Evolutionary conservation across 2,888 invertebrate genomes (phyloP), one percentile per base, ranked within the genome.

Genomic region (Adela reaumurella): DNA sequence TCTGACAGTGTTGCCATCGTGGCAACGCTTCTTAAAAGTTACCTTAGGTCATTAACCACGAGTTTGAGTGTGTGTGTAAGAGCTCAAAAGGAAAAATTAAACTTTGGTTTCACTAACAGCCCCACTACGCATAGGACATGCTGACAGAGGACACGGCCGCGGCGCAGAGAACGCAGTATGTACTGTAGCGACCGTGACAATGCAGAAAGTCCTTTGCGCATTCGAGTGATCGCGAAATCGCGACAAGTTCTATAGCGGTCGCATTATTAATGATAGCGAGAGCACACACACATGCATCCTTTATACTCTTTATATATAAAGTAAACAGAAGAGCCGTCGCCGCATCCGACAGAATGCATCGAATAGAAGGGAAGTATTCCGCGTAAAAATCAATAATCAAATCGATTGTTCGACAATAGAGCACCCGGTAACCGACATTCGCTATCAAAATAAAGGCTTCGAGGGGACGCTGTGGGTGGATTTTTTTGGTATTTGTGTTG

Each of bases 341-440:
- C 11, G 35, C 11, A 24, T 24, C 8, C 24, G 3, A 35, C 35
- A 11, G 35, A n/a, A n/a, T n/a, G n/a, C 8, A 35, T 11, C 3
- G 6, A 14, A 63, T 68, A 74, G 73, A 73, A 67, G n/a, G 68
- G 62, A 71, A 48, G 68, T 70, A 71, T 77, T 73, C 74, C 67
- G 76, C 76, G 77, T 77, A 72, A 77, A 77, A 77, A 78, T 78
- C 78, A 78, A 78, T 77, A 78, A 77, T 77, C 70, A 68, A 69
- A 70, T 64, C 69, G 64, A 61, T 58, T 58, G 55, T 35, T 57
- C 56, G 63, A 76, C 77, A 76, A 77, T 67, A 57, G 49, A 70
- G 54, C 59, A 62, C 67, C 70, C 74, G 77, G 74, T 71, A 70
- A 67, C 65, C 68, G 69, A 65, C 35, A 64, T 61, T 65, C 70